These are phyloP conservation scores for Paraescarpia echinospica DNA, from an alignment of 1,140 invertebrate species.

Conservation along the genomic window DNA sequence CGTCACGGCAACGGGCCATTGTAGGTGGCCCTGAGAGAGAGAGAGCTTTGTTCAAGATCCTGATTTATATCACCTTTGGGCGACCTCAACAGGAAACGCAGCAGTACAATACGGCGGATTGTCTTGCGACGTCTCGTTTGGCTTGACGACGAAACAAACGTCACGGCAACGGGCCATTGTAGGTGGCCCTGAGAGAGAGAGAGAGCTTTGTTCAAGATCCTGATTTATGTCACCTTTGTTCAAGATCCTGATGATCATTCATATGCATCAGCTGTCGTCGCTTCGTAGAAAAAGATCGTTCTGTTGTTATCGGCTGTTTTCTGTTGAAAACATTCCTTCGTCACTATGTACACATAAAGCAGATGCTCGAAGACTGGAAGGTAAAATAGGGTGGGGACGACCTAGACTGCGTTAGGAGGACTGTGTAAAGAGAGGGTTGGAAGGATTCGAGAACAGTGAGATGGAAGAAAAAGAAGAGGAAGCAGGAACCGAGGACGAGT, in stretches of 20 bases:
- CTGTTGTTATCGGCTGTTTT: neutral
- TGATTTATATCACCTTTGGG: neutral
- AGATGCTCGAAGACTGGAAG: no score
- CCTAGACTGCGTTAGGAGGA: no score
- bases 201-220: neutral
- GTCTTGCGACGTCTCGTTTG: neutral
- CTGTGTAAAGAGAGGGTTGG: no score
- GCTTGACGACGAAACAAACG: neutral
- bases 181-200: neutral
- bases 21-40: neutral
- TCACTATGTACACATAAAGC: no score
- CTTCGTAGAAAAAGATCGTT: neutral
- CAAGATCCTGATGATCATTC: neutral
- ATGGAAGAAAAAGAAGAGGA: no score
- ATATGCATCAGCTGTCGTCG: neutral
- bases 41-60: neutral
- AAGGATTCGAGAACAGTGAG: no score
- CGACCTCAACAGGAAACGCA: neutral
- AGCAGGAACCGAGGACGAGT: no score
- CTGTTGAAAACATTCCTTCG: neutral
- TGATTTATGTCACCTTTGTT: no score
- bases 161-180: neutral
- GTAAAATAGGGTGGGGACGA: no score
- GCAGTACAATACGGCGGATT: neutral
- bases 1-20: neutral